A percentile compares a stretch with the other conserved stretches of the same genome.
phyloP scores from a whole-genome alignment of 2,113 vertebrate genomes.

The Chionomys nivalis region DNA sequence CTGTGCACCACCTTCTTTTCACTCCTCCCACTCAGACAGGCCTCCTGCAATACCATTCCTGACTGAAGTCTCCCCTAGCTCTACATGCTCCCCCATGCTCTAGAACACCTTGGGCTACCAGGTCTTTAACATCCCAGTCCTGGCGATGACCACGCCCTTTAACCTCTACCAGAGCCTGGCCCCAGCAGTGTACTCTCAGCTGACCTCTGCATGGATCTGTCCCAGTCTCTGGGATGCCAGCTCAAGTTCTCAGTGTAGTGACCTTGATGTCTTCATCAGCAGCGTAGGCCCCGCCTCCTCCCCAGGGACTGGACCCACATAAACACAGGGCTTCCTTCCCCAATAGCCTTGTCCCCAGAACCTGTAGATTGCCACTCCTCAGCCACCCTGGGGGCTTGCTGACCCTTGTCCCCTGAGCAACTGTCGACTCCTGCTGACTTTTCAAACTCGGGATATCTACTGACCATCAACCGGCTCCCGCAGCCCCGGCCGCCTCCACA shows the following conservation, averaged over 20 bases:
- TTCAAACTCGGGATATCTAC: conserved; percentile 27
- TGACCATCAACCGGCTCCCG: conserved; percentile 43
- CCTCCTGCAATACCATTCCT: not conserved
- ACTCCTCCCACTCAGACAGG: not conserved
- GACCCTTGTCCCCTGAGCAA: not conserved
- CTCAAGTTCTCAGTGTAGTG: not conserved
- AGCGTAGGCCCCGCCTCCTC: not conserved
- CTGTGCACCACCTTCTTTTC: too few species aligned
- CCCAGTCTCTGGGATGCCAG: not conserved
- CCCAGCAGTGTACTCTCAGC: not conserved
- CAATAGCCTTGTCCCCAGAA: not conserved
- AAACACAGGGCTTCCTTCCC: not conserved
- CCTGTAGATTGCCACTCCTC: not conserved
- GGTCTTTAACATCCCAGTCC: too few species aligned
- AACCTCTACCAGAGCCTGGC: not conserved
- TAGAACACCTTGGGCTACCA: too few species aligned
- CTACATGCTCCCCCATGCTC: not conserved
- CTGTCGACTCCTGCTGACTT: not conserved
- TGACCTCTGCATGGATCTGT: not conserved
- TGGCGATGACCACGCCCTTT: not conserved
- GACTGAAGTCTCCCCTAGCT: not conserved
- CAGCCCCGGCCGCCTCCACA: conserved; percentile 86
- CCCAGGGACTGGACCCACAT: not conserved
- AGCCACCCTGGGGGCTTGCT: not conserved
- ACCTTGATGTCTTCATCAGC: not conserved